Conservation (phyloP, 2,888 invertebrate species). For the Archips crataeganus region DNA sequence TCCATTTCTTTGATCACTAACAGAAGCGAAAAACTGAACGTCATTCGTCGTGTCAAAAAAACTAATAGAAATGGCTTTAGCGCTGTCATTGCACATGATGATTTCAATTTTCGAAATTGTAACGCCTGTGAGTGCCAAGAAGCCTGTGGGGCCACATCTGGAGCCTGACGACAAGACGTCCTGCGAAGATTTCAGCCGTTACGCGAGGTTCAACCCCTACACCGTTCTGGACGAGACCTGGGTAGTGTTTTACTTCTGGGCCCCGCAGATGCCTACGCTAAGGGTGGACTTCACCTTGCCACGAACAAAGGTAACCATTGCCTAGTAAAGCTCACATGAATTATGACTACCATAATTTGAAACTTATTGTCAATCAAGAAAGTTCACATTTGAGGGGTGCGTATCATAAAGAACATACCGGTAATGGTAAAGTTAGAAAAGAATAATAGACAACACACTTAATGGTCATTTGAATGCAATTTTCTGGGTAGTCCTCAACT, state of each 20-base stretch:
- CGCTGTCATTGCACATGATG: not conserved
- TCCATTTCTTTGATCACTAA: no score
- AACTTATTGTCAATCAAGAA: no score
- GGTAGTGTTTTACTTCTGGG: conserved; percentile 70
- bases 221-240: conserved; percentile 59
- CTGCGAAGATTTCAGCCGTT: conserved; percentile 61
- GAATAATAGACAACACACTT: no score
- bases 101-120: not conserved
- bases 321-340: no score
- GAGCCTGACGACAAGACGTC: conserved; percentile 50
- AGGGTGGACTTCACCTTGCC: conserved; percentile 56
- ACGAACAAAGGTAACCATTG: conserved; percentile 54
- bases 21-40: no score
- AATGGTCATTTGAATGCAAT: no score
- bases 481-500: no score
- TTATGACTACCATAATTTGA: no score
- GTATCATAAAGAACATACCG: no score
- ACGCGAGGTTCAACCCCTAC: conserved; percentile 67
- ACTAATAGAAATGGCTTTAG: not conserved
- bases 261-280: conserved; percentile 31
- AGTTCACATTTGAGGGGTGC: no score
- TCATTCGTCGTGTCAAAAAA: no score
- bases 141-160: conserved; percentile 1
- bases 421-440: no score
- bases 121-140: not conserved